Base-by-base conservation (phyloP, 1,140 invertebrate species). In the Lerema accius region DNA sequence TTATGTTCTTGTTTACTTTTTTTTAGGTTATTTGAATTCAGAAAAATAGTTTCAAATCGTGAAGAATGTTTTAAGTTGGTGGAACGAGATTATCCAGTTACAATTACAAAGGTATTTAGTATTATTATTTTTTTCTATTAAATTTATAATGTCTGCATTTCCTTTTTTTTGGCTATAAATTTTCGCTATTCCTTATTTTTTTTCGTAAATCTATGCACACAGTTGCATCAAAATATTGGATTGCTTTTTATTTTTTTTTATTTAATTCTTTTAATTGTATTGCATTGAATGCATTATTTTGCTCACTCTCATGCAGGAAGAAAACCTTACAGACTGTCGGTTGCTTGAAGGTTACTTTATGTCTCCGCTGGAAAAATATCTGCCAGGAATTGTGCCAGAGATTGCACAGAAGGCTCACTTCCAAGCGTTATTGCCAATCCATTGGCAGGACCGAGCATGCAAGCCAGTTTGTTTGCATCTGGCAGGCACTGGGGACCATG, bases 401-500 rank as follows among this genome's bases (percentile, higher is more conserved):
- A 96, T 96, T 75, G 94, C 95, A 0, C 94, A 96, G 85, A 95
- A 93, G 63, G 96, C 96, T 6, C 92, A 95, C 82, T 97, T 97
- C 86, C 96, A 97, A 92, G 92, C 97, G 35, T 83, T 99, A 48
- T 82, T 99, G 65, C 98, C 98, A 0, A 93, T 94, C 42, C 93
- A 94, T 70, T 99, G 97, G 97, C 85, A 87, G 2, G 92, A 93
- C 11, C 82, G 93, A 48, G 89, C 92, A 68, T 92, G 94, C 62
- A 96, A 96, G 84, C 98, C 98, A 13, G 92, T 99, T 19, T 97
- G 97, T 90, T 92, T 99, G 69, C 98, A 99, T 84, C 92, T 99
- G 62, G 98, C 98, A 59, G 98, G 98, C 39, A 99, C 99, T 59
- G 99, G 99, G 45, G 99, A 99, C 93, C 98, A 99, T 93, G 97